A percentile compares a stretch with the other conserved stretches of the same genome.
Conservation (phyloP, 1,140 invertebrate genomes). For the Anagrus nilaparvatae region DNA sequence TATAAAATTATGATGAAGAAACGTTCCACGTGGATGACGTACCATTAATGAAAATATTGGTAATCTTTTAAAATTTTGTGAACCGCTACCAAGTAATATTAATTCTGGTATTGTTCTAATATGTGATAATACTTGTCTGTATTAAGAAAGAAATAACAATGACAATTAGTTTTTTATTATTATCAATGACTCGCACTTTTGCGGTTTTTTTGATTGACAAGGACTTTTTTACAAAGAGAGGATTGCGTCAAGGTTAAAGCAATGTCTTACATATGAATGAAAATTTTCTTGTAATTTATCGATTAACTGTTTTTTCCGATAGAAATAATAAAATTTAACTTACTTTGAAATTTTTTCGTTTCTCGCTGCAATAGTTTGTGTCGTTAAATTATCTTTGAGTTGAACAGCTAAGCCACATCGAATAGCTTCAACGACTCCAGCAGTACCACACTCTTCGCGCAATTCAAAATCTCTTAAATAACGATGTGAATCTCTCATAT, state of each 20-base stretch:
- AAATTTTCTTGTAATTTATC: no score
- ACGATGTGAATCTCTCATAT: slow-evolving; percentile 37
- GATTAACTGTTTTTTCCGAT: no score
- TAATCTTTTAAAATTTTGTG: slow-evolving; percentile 52
- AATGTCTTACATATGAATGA: no score
- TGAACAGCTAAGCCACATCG: slow-evolving; percentile 78
- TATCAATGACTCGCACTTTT: no score
- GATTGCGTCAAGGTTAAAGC: no score
- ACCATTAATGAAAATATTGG: slow-evolving; percentile 84
- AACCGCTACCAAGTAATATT: slow-evolving; percentile 65
- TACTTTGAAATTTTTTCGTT: slow-evolving; percentile 68
- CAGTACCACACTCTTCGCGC: slow-evolving; percentile 77
- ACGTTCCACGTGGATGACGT: slow-evolving; percentile 65
- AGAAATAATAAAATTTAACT: no score
- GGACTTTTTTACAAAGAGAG: no score
- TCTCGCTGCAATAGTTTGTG: slow-evolving; percentile 58
- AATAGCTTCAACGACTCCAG: slow-evolving; percentile 72
- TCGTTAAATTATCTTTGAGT: slow-evolving; percentile 69
- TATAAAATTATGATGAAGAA: slow-evolving; percentile 85
- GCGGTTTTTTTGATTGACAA: no score
- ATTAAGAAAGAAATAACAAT: no score
- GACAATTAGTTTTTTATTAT: no score
- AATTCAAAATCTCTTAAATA: slow-evolving; percentile 44
- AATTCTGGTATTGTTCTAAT: slow-evolving; percentile 67
- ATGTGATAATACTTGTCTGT: slow-evolving; percentile 62